Conservation (phyloP, 2,888 invertebrate species). For the Acanthoscelides obtectus region DNA sequence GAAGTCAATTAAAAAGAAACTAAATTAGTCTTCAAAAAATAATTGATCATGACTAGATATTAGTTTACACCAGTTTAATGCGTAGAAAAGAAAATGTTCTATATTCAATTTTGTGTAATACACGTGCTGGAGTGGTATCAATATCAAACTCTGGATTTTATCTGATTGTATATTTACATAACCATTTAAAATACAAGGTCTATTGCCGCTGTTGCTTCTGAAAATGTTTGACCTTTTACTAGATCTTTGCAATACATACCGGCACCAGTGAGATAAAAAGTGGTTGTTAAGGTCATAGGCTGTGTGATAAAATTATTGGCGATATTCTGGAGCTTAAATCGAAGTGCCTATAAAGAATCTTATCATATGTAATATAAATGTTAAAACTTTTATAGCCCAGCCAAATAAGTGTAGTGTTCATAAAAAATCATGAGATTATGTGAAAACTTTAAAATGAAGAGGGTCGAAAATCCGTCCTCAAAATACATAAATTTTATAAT, state of each 20-base stretch:
- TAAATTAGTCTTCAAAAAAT: no score
- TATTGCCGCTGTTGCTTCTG: background rate
- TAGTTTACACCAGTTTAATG: background rate
- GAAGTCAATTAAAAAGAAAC: no score
- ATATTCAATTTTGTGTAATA: background rate
- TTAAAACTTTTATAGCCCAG: background rate
- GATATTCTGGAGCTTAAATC: background rate
- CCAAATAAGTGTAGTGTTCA: no score
- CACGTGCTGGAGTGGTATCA: background rate
- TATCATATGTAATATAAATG: background rate
- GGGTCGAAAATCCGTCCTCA: no score
- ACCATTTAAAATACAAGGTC: background rate
- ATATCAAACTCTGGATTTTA: background rate
- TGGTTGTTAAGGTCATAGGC: background rate
- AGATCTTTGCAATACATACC: background rate
- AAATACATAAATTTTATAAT: no score
- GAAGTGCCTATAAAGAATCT: background rate
- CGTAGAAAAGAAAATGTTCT: background rate
- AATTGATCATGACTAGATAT: no score
- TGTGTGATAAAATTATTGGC: background rate
- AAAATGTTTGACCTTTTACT: background rate
- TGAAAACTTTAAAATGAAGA: no score
- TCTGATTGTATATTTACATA: background rate
- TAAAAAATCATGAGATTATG: no score
- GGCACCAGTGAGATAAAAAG: background rate